Evolutionary conservation across 1,140 invertebrate genomes (phyloP), one percentile per base, ranked within the genome.

Genomic region (Drosophila nigromelanica): DNA sequence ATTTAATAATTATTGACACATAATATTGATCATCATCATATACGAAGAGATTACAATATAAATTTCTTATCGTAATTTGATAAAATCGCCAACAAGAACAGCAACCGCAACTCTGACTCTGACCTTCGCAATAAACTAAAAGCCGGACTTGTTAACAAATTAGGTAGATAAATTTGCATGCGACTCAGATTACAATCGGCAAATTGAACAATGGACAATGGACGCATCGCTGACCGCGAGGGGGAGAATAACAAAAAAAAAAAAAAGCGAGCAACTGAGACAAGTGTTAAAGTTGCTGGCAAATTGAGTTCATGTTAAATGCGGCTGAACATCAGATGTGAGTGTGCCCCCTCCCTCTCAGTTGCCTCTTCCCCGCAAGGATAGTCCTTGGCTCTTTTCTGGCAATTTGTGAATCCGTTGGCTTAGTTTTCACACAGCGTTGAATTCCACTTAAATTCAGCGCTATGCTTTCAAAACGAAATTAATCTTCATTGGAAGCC

Each of bases 401-500:
- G 35, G 21, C 12, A 11, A 33, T 54, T 58, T 39, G 15, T 63
- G 40, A 37, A 50, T 15, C 24, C 27, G 50, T 59, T 83, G 72
- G 50, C 66, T 75, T 78, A 87, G 75, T 89, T 79, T 66, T 73
- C 61, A 69, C 54, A 73, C 61, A 33, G 52, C 68, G 48, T 14
- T 48, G 27, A 89, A 73, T 90, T 90, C 83, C 83, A 69, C 63
- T 80, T 80, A 87, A 90, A 72, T 64, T 52, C 61, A 70, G 45
- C 66, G 68, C 67, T 67, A 50, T 73, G 55, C 75, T 78, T 82
- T 82, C 73, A 80, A 85, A 85, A 78, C 60, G 18, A 87, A 90
- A 90, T 90, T 90, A 90, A 90, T 90, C 87, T 90, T 90, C 79
- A 82, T 90, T 90, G 78, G 82, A 71, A 82, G 62, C 70, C 68